These are phyloP conservation scores for Drosophila sucinea DNA, from an alignment of 1,140 invertebrate species.

Conservation along the genomic window DNA sequence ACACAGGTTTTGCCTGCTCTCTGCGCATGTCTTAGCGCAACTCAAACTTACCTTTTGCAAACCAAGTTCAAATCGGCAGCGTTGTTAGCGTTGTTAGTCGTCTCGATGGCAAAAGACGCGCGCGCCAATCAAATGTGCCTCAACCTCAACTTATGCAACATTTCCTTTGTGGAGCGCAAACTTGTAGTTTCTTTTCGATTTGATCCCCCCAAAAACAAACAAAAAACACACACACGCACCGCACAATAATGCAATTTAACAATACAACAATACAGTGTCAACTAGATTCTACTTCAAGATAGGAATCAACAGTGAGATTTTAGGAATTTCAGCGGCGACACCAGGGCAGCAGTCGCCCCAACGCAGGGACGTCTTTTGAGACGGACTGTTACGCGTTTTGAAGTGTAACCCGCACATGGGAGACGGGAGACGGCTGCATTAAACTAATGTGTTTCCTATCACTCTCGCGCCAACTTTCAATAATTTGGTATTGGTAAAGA, in stretches of 20 bases:
- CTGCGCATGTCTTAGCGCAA: constrained; percentile 66
- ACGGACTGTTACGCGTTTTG: constrained; percentile 97
- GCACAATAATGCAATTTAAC: background rate
- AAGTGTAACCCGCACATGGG: constrained; percentile 95
- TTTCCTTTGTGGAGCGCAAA: constrained; percentile 32
- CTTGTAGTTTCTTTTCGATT: constrained; percentile 29
- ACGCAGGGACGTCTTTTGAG: constrained; percentile 96
- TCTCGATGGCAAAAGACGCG: constrained; percentile 69
- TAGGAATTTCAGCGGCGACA: background rate
- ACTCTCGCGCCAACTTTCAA: constrained; percentile 25
- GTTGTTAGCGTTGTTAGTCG: constrained; percentile 46
- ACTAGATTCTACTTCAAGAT: constrained; percentile 16
- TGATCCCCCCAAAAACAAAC: constrained; percentile 15
- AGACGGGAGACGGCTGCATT: constrained; percentile 63
- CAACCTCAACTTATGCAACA: constrained; percentile 75
- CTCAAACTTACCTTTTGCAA: constrained; percentile 64
- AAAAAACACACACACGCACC: background rate
- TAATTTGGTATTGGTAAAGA: constrained; percentile 13
- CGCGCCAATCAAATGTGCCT: constrained; percentile 78
- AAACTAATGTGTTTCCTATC: constrained; percentile 37
- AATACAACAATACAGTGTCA: constrained; percentile 5
- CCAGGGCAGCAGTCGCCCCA: constrained; percentile 93
- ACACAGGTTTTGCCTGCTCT: background rate
- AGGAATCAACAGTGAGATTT: background rate
- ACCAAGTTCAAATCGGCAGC: constrained; percentile 71